A percentile compares a stretch with the other conserved stretches of the same genome.
Evolutionary conservation across 2,797 vertebrate genomes (phyloP).

Genomic region (Chaenodraco wilsoni): DNA sequence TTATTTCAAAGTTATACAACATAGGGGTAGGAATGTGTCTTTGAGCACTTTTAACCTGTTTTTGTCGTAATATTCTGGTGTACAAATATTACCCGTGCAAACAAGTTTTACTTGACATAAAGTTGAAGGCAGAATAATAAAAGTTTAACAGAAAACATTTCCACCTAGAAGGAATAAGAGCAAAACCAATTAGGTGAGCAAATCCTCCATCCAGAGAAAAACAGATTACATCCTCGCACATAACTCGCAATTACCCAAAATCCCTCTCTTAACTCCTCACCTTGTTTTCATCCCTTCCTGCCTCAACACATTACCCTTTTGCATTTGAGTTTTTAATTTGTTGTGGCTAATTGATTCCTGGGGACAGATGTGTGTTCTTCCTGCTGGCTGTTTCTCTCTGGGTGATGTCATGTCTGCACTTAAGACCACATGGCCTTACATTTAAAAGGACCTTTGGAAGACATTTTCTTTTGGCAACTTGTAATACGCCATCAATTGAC

Average conservation of each 20-base stretch:
- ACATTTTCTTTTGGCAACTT: background rate
- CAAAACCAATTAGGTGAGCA: background rate
- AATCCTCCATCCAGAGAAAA: slow-evolving; percentile 13
- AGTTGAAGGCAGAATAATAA: too few relatives aligned
- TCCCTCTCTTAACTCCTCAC: slow-evolving; percentile 15
- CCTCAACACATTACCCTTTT: slow-evolving; percentile 67
- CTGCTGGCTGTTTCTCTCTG: slow-evolving; percentile 34
- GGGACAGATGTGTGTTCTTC: slow-evolving; percentile 53
- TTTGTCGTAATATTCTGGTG: too few relatives aligned
- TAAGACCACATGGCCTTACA: background rate
- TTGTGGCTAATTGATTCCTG: slow-evolving; percentile 72
- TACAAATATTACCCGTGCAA: too few relatives aligned
- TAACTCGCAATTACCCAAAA: background rate
- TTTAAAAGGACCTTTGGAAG: background rate
- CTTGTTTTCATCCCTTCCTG: slow-evolving; percentile 25
- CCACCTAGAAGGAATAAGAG: background rate
- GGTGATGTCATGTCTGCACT: slow-evolving; percentile 29
- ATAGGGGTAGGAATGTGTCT: too few relatives aligned
- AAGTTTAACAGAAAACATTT: too few relatives aligned
- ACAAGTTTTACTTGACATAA: too few relatives aligned
- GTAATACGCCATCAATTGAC: background rate
- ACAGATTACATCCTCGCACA: background rate
- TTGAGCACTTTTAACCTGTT: too few relatives aligned
- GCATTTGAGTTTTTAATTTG: slow-evolving; percentile 75
- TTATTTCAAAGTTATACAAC: too few relatives aligned